These are phyloP conservation scores for Dicrurus megarhynchus DNA, from an alignment of 2,113 vertebrate species.

Conservation along the genomic window DNA sequence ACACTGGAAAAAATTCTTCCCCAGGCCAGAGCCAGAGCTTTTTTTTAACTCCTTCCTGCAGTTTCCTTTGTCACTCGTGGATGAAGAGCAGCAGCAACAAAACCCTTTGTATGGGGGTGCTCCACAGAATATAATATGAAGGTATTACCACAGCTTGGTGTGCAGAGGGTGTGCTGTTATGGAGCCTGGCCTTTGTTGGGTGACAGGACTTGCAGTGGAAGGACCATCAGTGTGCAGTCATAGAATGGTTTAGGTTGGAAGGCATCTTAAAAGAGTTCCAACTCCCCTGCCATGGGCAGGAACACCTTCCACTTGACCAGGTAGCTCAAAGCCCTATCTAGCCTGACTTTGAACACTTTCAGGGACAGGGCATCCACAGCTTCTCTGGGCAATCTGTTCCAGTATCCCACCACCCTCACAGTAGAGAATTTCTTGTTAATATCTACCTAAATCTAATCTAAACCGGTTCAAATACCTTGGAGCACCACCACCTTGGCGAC, in stretches of 20 bases:
- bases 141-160: background rate
- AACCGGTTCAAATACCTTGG: background rate
- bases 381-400: background rate
- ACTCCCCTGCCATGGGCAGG: too few species aligned
- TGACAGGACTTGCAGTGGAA: background rate
- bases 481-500: background rate
- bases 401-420: background rate
- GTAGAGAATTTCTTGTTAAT: background rate
- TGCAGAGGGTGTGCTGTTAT: background rate
- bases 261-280: background rate
- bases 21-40: background rate
- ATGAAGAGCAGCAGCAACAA: background rate
- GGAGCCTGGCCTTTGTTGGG: background rate
- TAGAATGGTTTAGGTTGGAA: background rate
- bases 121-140: background rate
- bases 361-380: background rate
- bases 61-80: background rate
- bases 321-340: background rate
- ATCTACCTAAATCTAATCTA: background rate
- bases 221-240: background rate
- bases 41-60: background rate
- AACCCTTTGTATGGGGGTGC: background rate
- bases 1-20: conserved; percentile 12
- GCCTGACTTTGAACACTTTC: background rate
- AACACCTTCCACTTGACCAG: background rate